phyloP scores from a whole-genome alignment of 1,140 invertebrate species.

The Trichogramma pretiosum region DNA sequence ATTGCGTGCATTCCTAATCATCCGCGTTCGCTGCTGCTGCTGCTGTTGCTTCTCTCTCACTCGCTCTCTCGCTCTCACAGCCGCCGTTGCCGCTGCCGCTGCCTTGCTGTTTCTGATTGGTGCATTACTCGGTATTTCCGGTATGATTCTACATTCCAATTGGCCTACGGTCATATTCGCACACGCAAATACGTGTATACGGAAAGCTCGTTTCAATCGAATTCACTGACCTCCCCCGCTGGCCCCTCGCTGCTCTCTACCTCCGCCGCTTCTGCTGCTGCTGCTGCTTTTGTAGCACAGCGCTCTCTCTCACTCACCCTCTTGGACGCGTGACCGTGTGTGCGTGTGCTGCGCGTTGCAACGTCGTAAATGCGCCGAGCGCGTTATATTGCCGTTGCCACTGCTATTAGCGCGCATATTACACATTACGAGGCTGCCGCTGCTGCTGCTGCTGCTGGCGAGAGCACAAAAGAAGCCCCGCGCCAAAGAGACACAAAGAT shows the following conservation, averaged over 20 bases:
- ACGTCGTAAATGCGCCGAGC: conserved; percentile 3
- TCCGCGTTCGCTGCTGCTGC: too few relatives aligned
- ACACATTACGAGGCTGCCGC: too few relatives aligned
- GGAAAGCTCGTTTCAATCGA: conserved; percentile 22
- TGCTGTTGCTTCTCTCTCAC: too few relatives aligned
- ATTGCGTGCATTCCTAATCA: conserved; percentile 49
- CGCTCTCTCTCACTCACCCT: not conserved
- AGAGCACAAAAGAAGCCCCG: not conserved
- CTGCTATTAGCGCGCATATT: too few relatives aligned
- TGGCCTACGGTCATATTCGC: conserved; percentile 26
- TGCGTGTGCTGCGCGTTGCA: too few relatives aligned
- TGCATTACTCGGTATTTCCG: conserved; percentile 48
- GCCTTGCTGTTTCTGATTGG: conserved; percentile 47
- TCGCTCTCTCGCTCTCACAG: too few relatives aligned
- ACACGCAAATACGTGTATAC: too few relatives aligned
- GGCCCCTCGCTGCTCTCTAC: not conserved
- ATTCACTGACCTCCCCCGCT: conserved; percentile 3
- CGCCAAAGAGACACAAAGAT: conserved; percentile 9
- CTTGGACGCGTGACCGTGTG: too few relatives aligned
- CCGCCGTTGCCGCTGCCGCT: too few relatives aligned
- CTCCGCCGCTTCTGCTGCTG: not conserved
- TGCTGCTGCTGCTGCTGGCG: too few relatives aligned
- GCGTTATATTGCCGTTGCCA: too few relatives aligned
- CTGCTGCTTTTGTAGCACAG: not conserved
- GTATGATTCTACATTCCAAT: conserved; percentile 47